phyloP scores from a whole-genome alignment of 2,888 invertebrate genomes.

The Lasioglossum lativentre region DNA sequence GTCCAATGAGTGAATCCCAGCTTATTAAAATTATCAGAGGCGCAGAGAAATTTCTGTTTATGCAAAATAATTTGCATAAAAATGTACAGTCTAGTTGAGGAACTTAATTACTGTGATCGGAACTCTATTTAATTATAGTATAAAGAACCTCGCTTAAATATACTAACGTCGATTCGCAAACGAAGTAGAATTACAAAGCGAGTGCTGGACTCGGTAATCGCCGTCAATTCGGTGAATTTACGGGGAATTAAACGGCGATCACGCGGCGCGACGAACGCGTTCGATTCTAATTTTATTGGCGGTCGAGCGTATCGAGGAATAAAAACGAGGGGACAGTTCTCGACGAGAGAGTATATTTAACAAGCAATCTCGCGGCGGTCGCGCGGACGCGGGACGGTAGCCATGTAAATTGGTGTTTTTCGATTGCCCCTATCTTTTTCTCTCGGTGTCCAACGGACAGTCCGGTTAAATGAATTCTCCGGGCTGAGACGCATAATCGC shows the following conservation, averaged over 20 bases:
- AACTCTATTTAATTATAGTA: too few species aligned
- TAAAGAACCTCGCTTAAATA: too few species aligned
- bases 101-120: too few species aligned
- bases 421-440: not conserved
- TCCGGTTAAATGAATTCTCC: slow-evolving; percentile 35
- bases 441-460: not conserved
- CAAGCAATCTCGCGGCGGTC: not conserved
- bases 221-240: not conserved
- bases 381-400: slow-evolving; percentile 11
- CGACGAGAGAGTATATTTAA: not conserved
- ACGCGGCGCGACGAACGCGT: not conserved
- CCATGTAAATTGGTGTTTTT: slow-evolving; percentile 17
- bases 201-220: not conserved
- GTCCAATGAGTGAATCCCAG: too few species aligned
- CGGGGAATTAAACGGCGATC: slow-evolving; percentile 2
- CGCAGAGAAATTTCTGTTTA: too few species aligned
- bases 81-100: too few species aligned
- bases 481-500: slow-evolving; percentile 24
- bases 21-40: too few species aligned
- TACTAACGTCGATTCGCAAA: not conserved
- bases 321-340: not conserved
- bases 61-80: too few species aligned
- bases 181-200: not conserved
- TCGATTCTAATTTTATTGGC: slow-evolving; percentile 16
- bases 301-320: not conserved